Conservation (phyloP, 2,888 invertebrate species). For the Pyrrhopygopsis socrates region DNA sequence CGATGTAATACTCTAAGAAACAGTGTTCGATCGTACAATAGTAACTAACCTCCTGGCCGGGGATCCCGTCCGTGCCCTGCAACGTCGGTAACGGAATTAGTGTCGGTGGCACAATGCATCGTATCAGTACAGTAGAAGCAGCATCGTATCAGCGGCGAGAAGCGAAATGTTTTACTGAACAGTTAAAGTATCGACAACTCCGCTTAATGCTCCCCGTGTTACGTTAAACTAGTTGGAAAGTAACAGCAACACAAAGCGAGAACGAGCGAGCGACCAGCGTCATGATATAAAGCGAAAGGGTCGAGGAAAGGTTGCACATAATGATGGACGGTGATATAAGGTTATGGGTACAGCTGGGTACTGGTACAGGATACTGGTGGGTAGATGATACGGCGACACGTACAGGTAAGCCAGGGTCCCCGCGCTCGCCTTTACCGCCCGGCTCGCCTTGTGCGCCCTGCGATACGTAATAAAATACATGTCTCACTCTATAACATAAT, state of each 20-base stretch:
- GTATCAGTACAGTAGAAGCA: background rate
- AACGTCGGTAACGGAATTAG: slow-evolving; percentile 88
- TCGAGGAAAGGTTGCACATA: background rate
- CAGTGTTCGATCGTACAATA: background rate
- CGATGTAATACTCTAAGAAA: background rate
- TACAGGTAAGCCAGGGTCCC: slow-evolving; percentile 99
- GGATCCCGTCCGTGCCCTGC: slow-evolving; percentile 99
- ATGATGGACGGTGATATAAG: background rate
- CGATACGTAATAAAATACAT: slow-evolving; percentile 45
- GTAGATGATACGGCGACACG: slow-evolving; percentile 90
- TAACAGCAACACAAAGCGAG: background rate
- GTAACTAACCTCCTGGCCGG: slow-evolving; percentile 98
- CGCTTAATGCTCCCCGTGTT: background rate
- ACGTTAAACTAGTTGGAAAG: background rate
- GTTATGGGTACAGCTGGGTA: background rate
- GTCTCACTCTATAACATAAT: background rate
- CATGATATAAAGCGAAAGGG: background rate
- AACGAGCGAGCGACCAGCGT: background rate
- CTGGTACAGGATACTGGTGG: background rate
- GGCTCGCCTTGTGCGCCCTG: slow-evolving; percentile 99
- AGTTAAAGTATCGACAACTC: too few relatives aligned
- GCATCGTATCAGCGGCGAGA: too few relatives aligned
- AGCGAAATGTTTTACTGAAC: background rate
- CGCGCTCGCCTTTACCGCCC: slow-evolving; percentile 99
- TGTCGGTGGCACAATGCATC: background rate